phyloP scores from a whole-genome alignment of 2,888 invertebrate species.

The Muschampia plurimacula region DNA sequence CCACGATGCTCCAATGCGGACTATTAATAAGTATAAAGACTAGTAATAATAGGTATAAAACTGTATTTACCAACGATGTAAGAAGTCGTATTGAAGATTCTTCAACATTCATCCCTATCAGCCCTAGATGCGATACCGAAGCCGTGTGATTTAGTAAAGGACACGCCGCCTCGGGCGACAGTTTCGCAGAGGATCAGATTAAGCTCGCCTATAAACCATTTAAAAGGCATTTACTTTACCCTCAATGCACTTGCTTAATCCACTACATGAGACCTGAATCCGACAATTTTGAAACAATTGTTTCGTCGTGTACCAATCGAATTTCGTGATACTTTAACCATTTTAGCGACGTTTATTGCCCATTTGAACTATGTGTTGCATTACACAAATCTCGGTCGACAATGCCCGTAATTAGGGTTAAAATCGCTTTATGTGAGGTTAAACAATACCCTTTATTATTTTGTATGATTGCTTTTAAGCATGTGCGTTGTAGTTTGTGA shows the following conservation, averaged over 20 bases:
- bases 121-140: slow-evolving; percentile 33
- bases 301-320: slow-evolving; percentile 41
- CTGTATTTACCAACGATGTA: background rate
- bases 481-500: slow-evolving; percentile 8
- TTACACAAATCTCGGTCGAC: slow-evolving; percentile 14
- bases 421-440: slow-evolving; percentile 10
- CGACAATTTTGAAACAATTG: slow-evolving; percentile 49
- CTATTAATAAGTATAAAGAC: too few species aligned
- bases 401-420: slow-evolving; percentile 6
- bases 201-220: slow-evolving; percentile 39
- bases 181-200: slow-evolving; percentile 45
- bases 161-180: slow-evolving; percentile 42
- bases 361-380: slow-evolving; percentile 7
- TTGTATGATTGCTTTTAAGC: slow-evolving; percentile 20
- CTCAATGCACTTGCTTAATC: slow-evolving; percentile 37
- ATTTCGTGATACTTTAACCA: slow-evolving; percentile 35
- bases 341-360: slow-evolving; percentile 24
- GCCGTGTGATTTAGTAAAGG: slow-evolving; percentile 39
- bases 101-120: slow-evolving; percentile 17
- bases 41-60: too few species aligned
- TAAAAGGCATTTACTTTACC: slow-evolving; percentile 39
- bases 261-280: slow-evolving; percentile 46
- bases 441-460: slow-evolving; percentile 12
- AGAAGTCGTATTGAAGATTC: background rate
- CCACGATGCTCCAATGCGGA: too few species aligned